Conservation (phyloP, 1,140 invertebrate species). For the Lepidostoma basale region DNA sequence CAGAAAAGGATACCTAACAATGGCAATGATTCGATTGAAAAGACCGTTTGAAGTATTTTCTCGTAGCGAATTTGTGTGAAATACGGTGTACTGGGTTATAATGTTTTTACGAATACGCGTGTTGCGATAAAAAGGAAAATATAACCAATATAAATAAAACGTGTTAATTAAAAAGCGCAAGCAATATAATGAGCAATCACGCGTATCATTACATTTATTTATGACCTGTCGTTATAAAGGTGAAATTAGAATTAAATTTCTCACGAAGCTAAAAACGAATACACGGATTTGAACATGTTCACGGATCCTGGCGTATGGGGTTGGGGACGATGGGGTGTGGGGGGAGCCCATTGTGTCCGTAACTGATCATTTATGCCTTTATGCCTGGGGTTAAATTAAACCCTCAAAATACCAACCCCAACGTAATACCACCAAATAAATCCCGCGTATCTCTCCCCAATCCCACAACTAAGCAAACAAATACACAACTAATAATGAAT, state of each 20-base stretch:
- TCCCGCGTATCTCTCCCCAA: constrained; percentile 35
- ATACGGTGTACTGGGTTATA: too few species aligned
- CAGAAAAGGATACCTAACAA: too few species aligned
- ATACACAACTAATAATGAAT: constrained; percentile 45
- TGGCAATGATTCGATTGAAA: too few species aligned
- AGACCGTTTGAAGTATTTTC: too few species aligned
- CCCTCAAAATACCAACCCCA: constrained; percentile 45
- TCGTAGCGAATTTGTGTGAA: too few species aligned
- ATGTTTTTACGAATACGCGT: too few species aligned
- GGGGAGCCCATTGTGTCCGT: constrained; percentile 44
- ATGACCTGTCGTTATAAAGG: neutral
- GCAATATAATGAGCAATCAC: too few species aligned
- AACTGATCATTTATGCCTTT: constrained; percentile 47
- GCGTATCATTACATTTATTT: constrained; percentile 8
- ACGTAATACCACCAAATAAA: constrained; percentile 43
- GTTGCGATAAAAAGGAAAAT: too few species aligned
- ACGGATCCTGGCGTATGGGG: neutral
- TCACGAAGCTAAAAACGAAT: constrained; percentile 33
- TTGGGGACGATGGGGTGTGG: constrained; percentile 28
- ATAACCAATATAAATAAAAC: too few species aligned
- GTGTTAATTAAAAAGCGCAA: too few species aligned
- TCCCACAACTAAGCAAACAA: constrained; percentile 42
- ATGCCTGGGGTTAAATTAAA: constrained; percentile 47
- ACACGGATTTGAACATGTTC: constrained; percentile 27
- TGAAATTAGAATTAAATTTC: constrained; percentile 35